Evolutionary conservation across 2,797 vertebrate species (phyloP).

Genomic region (Neomorphus geoffroyi): DNA sequence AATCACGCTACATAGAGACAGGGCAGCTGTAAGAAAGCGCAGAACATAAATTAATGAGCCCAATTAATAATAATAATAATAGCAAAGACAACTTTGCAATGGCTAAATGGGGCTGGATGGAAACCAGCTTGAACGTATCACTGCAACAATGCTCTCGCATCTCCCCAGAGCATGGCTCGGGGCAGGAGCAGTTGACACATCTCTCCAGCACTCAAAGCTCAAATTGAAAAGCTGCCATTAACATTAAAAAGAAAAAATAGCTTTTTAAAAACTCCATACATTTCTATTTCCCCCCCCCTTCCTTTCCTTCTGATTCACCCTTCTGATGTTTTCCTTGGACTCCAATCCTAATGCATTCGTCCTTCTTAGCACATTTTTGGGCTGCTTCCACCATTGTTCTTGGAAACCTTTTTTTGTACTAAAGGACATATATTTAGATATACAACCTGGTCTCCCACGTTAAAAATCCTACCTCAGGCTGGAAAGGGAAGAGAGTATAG

Average conservation of each 20-base stretch:
- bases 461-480: not conserved
- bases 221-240: constrained; percentile 71
- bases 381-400: constrained; percentile 79
- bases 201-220: constrained; percentile 62
- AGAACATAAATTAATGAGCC: not conserved
- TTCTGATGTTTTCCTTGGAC: constrained; percentile 81
- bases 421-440: constrained; percentile 60
- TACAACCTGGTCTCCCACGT: constrained; percentile 57
- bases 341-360: constrained; percentile 61
- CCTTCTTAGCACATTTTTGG: constrained; percentile 78
- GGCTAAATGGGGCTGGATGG: constrained; percentile 40
- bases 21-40: not conserved
- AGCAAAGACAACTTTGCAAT: not conserved
- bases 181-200: constrained; percentile 69
- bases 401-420: constrained; percentile 43
- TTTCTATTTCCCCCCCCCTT: constrained; percentile 54
- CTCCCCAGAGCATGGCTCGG: constrained; percentile 36
- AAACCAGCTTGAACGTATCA: constrained; percentile 65
- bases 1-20: not conserved
- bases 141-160: constrained; percentile 56
- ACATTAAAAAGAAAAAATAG: constrained; percentile 67
- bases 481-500: not conserved
- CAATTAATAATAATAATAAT: not conserved
- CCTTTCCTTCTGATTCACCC: constrained; percentile 75
- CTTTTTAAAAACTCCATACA: constrained; percentile 60